Evolutionary conservation across 2,113 vertebrate species (phyloP).

Genomic region (Pomatostomus ruficeps): DNA sequence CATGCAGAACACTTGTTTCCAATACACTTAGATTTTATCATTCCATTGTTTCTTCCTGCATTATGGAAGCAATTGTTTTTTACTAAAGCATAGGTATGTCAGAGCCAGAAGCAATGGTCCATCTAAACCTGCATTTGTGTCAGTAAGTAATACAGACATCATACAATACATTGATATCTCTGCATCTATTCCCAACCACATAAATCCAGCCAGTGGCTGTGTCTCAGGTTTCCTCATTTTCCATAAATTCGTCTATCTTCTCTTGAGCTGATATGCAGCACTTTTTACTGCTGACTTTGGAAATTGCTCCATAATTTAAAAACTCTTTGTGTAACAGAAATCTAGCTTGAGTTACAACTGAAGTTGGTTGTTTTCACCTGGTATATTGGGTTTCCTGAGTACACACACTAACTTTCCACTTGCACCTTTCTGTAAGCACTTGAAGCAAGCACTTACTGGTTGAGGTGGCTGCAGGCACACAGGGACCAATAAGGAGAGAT

Average conservation of each 20-base stretch:
- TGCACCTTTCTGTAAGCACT: neutral
- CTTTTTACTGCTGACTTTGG: slow-evolving; percentile 3
- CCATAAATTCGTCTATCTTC: neutral
- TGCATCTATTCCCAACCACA: neutral
- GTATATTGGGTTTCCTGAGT: neutral
- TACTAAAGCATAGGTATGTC: neutral
- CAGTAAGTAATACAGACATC: slow-evolving; percentile 13
- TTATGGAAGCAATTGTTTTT: slow-evolving; percentile 9
- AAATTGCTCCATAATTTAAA: neutral
- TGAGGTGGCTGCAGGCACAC: neutral
- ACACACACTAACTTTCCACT: neutral
- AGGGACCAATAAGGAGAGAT: neutral
- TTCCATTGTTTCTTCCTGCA: slow-evolving; percentile 43
- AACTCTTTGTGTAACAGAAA: neutral
- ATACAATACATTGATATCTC: neutral
- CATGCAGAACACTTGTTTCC: neutral
- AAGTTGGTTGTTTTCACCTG: neutral
- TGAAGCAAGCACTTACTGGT: neutral
- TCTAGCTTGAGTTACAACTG: neutral
- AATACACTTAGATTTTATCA: slow-evolving; percentile 51
- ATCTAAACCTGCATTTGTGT: slow-evolving; percentile 20
- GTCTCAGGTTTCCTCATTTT: slow-evolving; percentile 34
- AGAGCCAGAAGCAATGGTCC: slow-evolving; percentile 35
- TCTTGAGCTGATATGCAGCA: neutral
- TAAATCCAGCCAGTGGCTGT: neutral